Evolutionary conservation across 2,888 invertebrate species (phyloP).

Genomic region (Tachystola acroxantha): DNA sequence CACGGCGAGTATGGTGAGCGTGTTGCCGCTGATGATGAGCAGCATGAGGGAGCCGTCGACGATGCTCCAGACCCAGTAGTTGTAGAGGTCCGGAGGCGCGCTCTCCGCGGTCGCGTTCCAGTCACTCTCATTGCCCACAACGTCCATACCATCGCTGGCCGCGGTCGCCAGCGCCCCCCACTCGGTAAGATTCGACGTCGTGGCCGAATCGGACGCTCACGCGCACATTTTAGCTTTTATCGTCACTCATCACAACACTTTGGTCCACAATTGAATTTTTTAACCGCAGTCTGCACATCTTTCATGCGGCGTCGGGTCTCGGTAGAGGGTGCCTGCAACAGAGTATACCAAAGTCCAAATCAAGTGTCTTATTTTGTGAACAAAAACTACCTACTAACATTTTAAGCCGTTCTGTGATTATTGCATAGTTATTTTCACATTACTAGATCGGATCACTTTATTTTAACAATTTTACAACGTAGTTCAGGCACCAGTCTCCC

Average conservation of each 20-base stretch:
- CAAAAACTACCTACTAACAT: too few relatives aligned
- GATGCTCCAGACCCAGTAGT: slow-evolving; percentile 81
- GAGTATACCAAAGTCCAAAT: too few relatives aligned
- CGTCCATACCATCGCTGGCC: slow-evolving; percentile 75
- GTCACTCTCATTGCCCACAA: slow-evolving; percentile 60
- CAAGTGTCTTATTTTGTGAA: too few relatives aligned
- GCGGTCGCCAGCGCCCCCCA: slow-evolving; percentile 67
- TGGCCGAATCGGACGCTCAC: slow-evolving; percentile 57
- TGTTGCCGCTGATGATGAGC: slow-evolving; percentile 84
- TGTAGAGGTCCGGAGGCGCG: slow-evolving; percentile 50
- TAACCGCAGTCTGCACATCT: slow-evolving; percentile 43
- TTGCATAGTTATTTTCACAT: too few relatives aligned
- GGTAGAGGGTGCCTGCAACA: slow-evolving; percentile 37
- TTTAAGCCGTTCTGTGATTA: too few relatives aligned
- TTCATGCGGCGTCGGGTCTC: slow-evolving; percentile 19
- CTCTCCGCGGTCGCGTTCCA: slow-evolving; percentile 49
- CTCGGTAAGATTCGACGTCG: slow-evolving; percentile 63
- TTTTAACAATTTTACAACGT: too few relatives aligned
- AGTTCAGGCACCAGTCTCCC: too few relatives aligned
- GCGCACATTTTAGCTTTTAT: slow-evolving; percentile 52
- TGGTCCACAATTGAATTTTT: slow-evolving; percentile 33
- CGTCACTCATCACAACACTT: slow-evolving; percentile 44
- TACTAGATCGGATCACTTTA: too few relatives aligned
- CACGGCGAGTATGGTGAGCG: slow-evolving; percentile 86
- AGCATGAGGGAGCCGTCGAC: slow-evolving; percentile 82